phyloP scores from a whole-genome alignment of 2,888 invertebrate species.

The Leptopterna dolabrata region DNA sequence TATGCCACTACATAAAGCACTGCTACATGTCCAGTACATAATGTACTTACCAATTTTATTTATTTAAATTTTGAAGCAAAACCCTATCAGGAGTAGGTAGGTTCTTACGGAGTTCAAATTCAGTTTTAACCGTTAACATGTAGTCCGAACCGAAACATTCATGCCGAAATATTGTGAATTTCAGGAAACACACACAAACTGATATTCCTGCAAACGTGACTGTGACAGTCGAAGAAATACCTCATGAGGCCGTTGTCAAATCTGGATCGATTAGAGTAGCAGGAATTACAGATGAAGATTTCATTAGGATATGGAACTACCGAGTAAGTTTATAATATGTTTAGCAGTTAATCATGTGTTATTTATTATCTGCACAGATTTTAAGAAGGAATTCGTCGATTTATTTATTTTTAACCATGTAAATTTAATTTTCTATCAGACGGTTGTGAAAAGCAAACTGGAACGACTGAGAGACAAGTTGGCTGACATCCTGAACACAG shows the following conservation, averaged over 20 bases:
- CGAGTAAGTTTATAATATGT: slow-evolving; percentile 71
- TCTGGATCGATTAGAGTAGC: slow-evolving; percentile 94
- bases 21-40: no score
- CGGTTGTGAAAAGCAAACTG: slow-evolving; percentile 85
- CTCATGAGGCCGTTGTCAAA: slow-evolving; percentile 94
- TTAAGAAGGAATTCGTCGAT: no score
- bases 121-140: no score
- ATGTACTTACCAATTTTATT: no score
- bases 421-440: slow-evolving; percentile 68
- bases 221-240: slow-evolving; percentile 92
- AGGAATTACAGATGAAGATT: slow-evolving; percentile 95
- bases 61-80: no score
- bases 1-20: no score
- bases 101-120: no score
- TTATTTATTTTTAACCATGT: not conserved
- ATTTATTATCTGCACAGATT: no score
- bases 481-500: slow-evolving; percentile 85
- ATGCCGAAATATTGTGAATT: not conserved
- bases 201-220: slow-evolving; percentile 97
- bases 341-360: no score
- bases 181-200: slow-evolving; percentile 90
- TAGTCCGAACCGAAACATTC: no score
- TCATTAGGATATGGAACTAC: slow-evolving; percentile 94
- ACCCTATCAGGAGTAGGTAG: no score
- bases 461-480: slow-evolving; percentile 91